Base-by-base conservation (phyloP, 2,888 invertebrate genomes). In the Phortica okadai region DNA sequence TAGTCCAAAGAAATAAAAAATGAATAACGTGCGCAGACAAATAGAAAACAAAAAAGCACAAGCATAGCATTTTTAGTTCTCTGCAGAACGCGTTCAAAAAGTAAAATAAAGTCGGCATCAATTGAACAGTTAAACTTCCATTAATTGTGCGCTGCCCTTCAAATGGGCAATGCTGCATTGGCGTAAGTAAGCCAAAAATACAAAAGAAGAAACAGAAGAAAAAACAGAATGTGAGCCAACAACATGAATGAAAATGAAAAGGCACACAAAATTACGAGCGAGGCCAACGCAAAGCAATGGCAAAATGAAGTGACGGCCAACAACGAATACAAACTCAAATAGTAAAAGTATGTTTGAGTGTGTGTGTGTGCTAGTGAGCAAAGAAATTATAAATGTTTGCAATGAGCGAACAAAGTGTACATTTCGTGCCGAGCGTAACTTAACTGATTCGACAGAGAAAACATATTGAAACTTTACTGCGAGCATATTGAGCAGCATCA, bases 81-180 rank as follows among this genome's bases (percentile, higher is more conserved):
- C 16, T 10, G 58, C 73, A 69, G 25, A 76, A n/a, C 41, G 44
- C 70, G 21, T 73, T 67, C 41, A 75, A 75, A 67, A 72, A 72
- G 67, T 62, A 84, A 82, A 81, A 78, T 76, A 77, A 81, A 83
- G 77, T 81, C 83, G 76, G 84, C 86, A 84, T 84, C 88, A 88
- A 89, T 88, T 88, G 88, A 88, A 89, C 88, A 88, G 88, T 88
- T 89, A 88, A 89, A 89, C 89, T 87, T 88, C 87, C 88, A 89
- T 89, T 89, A 89, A 89, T 89, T 89, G 88, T 85, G 78, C 82
- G 79, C 87, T 80, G 77, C 81, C 79, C 79, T 79, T 79, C 80
- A 81, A 82, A 78, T 79, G 79, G 79, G 76, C 67, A 66, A 76
- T 66, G 41, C 58, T 72, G 33, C 54, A 72, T 72, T 72, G 70